Evolutionary conservation across 2,888 invertebrate species (phyloP).

Genomic region (Drosophila paranaensis): DNA sequence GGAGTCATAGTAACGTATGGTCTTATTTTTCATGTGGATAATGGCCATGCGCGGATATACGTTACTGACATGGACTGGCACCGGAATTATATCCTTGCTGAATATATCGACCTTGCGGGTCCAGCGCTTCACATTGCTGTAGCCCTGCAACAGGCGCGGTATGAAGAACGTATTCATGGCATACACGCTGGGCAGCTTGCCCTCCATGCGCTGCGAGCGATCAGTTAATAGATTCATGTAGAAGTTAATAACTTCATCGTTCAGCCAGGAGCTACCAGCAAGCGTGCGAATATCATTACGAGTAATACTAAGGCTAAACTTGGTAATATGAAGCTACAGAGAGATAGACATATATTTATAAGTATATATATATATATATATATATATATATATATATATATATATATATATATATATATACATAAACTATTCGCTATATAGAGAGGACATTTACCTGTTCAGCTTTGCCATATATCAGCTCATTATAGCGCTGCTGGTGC

Average conservation of each 20-base stretch:
- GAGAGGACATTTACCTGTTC: conserved; percentile 86
- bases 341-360: too few species aligned
- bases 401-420: too few species aligned
- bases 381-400: too few species aligned
- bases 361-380: too few species aligned
- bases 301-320: conserved; percentile 88
- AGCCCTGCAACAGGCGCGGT: conserved; percentile 91
- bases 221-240: conserved; percentile 97
- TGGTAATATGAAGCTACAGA: conserved; percentile 81
- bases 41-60: conserved; percentile 98
- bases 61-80: conserved; percentile 96
- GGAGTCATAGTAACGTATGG: conserved; percentile 94
- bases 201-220: conserved; percentile 87
- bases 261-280: conserved; percentile 94
- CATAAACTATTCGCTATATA: too few species aligned
- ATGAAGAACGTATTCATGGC: conserved; percentile 99
- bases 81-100: conserved; percentile 91
- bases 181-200: conserved; percentile 90
- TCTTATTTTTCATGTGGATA: conserved; percentile 91
- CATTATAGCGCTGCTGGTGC: conserved; percentile 87
- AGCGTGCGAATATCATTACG: conserved; percentile 93
- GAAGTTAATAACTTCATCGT: conserved; percentile 98
- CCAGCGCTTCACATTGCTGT: conserved; percentile 94
- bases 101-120: conserved; percentile 94
- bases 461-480: conserved; percentile 87